Evolutionary conservation across 2,888 invertebrate genomes (phyloP).

Genomic region (Archips crataeganus): DNA sequence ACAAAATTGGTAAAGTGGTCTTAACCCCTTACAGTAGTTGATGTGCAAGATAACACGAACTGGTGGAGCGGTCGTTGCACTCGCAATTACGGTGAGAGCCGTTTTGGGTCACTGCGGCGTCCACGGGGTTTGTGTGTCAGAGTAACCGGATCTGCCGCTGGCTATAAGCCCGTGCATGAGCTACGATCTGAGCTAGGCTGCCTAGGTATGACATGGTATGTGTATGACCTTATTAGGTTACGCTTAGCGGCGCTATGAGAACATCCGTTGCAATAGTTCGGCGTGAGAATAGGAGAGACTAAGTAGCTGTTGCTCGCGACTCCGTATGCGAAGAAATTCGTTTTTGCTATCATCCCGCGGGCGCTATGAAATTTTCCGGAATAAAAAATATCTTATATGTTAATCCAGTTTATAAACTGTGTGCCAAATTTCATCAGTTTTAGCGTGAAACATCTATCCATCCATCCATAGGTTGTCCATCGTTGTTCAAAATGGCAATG

Average conservation of each 20-base stretch:
- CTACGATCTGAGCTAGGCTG: conserved; percentile 8
- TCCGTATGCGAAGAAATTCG: too few species aligned
- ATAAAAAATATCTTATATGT: too few species aligned
- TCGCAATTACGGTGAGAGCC: conserved; percentile 61
- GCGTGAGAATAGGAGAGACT: neutral
- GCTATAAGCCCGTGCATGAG: neutral
- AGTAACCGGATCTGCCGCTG: conserved; percentile 60
- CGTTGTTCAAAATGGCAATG: too few species aligned
- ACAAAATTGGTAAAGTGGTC: neutral
- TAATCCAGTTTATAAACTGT: too few species aligned
- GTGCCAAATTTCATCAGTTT: too few species aligned
- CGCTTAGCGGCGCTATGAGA: neutral
- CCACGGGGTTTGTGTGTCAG: conserved; percentile 75
- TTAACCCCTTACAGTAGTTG: neutral
- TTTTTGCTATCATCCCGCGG: too few species aligned
- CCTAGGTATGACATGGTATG: neutral
- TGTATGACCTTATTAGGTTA: neutral
- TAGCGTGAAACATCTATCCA: too few species aligned
- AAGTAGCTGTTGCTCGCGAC: too few species aligned
- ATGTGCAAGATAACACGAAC: conserved; percentile 18
- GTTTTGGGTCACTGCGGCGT: conserved; percentile 57
- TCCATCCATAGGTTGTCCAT: too few species aligned
- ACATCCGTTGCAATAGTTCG: neutral
- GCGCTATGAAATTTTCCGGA: too few species aligned
- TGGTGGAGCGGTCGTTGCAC: conserved; percentile 59